phyloP scores from a whole-genome alignment of 2,888 invertebrate genomes.

The Lepidocyrtinus sp. region DNA sequence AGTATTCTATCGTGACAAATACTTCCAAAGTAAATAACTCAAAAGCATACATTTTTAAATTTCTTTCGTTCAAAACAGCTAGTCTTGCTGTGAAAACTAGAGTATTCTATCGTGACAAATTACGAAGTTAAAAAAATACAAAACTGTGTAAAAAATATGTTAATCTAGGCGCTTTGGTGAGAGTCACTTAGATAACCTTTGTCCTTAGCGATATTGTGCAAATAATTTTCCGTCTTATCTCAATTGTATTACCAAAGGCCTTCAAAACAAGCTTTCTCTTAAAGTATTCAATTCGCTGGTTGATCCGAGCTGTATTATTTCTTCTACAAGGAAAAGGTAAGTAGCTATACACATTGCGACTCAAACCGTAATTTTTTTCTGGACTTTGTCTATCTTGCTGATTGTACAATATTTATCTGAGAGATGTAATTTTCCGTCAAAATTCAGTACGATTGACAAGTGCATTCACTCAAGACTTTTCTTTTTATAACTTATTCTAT shows the following conservation, averaged over 20 bases:
- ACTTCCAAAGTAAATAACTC: neutral
- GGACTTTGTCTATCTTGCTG: neutral
- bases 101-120: neutral
- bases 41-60: neutral
- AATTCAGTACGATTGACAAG: neutral
- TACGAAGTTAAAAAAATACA: neutral
- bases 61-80: no score
- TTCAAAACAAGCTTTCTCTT: neutral
- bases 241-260: neutral
- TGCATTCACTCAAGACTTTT: neutral
- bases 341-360: neutral
- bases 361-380: neutral
- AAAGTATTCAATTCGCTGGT: neutral
- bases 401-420: neutral
- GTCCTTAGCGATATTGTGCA: neutral
- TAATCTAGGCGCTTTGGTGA: neutral
- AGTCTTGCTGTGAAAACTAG: no score
- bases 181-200: neutral
- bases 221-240: no score
- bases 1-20: neutral
- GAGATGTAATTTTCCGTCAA: neutral
- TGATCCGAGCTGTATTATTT: neutral
- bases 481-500: neutral
- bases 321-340: neutral
- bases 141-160: neutral